Base-by-base conservation (phyloP, 1,140 invertebrate genomes). In the Thaumetopoea pityocampa region DNA sequence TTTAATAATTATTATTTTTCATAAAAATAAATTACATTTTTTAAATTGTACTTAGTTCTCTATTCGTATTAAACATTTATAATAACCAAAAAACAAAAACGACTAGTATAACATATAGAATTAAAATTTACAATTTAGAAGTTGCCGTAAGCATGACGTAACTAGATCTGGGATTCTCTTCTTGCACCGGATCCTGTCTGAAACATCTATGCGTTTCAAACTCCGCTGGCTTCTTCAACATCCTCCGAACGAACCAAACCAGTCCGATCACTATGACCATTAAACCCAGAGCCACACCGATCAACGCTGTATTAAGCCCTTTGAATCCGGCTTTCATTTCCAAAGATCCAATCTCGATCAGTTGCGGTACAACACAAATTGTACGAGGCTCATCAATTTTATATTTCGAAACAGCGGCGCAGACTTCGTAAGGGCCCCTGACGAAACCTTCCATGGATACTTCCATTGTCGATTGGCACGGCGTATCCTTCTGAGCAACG, bases 111-210 rank as follows among this genome's bases (percentile, higher is more conserved):
- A 24, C 4, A 7, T 20, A 22, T 18, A 17, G 11, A n/a, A 15
- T 1, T 19, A 26, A 20, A 20, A 9, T 32, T 38, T 34, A 80
- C 37, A 88, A 72, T 69, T 89, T 89, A 14, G 89, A 89, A 11
- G 89, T 90, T 4, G 88, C 89, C 44, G 89, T 88, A 35, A 90
- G 59, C 81, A 89, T 89, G 2, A 89, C 87, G 47, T 90, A 90
- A 67, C 85, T 85, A 10, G 87, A 85, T 73, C 67, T 86, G 36
- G 63, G 73, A 65, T 45, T 88, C 60, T 77, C 81, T 41, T 73
- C 87, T 55, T 50, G 74, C 50, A 57, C 76, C 2, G 85, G 83
- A 17, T 85, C 82, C 15, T 85, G 83, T 23, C 88, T 72, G 50
- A 89, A 89, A 53, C 87, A 89, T 53, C 88, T 86, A 45, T 88